A percentile compares a stretch with the other conserved stretches of the same genome.
These are phyloP conservation scores for Mechanitis mazaeus DNA, from an alignment of 2,888 invertebrate species.

Conservation along the genomic window DNA sequence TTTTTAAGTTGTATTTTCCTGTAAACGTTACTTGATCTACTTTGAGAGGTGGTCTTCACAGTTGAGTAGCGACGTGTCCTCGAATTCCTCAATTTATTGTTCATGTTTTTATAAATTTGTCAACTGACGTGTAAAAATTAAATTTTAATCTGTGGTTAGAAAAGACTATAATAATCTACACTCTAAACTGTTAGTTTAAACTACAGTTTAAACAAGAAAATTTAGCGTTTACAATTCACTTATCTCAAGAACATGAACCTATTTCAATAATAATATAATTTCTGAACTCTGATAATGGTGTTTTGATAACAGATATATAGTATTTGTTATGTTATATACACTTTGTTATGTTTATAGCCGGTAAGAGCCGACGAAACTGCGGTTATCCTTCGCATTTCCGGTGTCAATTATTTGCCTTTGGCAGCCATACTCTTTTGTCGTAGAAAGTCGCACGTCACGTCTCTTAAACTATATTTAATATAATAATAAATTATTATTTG, in stretches of 20 bases:
- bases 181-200: too few relatives aligned
- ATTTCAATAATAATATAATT: too few relatives aligned
- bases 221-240: too few relatives aligned
- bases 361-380: constrained; percentile 15
- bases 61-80: constrained; percentile 34
- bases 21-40: constrained; percentile 35
- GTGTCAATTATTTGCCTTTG: constrained; percentile 29
- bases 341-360: background rate
- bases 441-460: background rate
- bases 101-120: constrained; percentile 9
- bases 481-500: too few relatives aligned
- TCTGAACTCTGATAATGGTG: too few relatives aligned
- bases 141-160: too few relatives aligned
- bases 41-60: constrained; percentile 38
- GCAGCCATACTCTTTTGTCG: constrained; percentile 16
- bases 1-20: constrained; percentile 33
- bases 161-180: too few relatives aligned
- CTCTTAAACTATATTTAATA: too few relatives aligned
- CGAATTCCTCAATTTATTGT: constrained; percentile 30
- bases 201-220: too few relatives aligned
- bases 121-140: constrained; percentile 7
- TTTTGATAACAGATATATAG: too few relatives aligned
- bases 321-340: background rate
- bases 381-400: constrained; percentile 35
- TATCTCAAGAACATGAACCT: too few relatives aligned